Conservation (phyloP, 1,140 invertebrate genomes). For the Scaptomyza hsui region DNA sequence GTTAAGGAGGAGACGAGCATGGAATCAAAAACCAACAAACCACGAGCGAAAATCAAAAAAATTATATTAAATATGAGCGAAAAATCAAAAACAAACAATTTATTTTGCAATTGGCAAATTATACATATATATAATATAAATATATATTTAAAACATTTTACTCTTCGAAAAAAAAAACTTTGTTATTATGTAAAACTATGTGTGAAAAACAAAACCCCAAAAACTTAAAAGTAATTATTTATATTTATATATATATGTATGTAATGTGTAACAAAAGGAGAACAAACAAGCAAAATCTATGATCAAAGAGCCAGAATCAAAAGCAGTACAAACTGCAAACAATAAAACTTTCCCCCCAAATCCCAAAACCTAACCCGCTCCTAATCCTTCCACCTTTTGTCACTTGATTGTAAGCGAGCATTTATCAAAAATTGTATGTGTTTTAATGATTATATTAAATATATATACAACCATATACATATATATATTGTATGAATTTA, state of each 20-base stretch:
- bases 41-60: slow-evolving; percentile 70
- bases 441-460: slow-evolving; percentile 83
- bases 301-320: slow-evolving; percentile 66
- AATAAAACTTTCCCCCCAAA: not conserved
- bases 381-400: slow-evolving; percentile 41
- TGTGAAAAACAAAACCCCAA: slow-evolving; percentile 60
- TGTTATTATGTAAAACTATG: slow-evolving; percentile 67
- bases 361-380: not conserved
- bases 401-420: slow-evolving; percentile 80
- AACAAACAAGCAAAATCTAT: slow-evolving; percentile 23
- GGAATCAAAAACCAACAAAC: slow-evolving; percentile 47
- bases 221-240: slow-evolving; percentile 47
- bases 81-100: slow-evolving; percentile 32
- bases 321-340: slow-evolving; percentile 48
- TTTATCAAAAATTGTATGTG: slow-evolving; percentile 83
- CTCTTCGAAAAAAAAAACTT: slow-evolving; percentile 54
- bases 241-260: slow-evolving; percentile 51
- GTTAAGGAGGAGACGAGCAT: slow-evolving; percentile 33
- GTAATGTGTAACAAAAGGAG: slow-evolving; percentile 35
- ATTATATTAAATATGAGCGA: slow-evolving; percentile 46
- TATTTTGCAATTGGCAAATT: slow-evolving; percentile 54
- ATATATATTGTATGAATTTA: slow-evolving; percentile 72
- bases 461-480: slow-evolving; percentile 77
- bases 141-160: slow-evolving; percentile 53
- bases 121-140: slow-evolving; percentile 25